A percentile compares a stretch with the other conserved stretches of the same genome.
Evolutionary conservation across 2,797 vertebrate genomes (phyloP).

Genomic region (Hippocampus kuda): DNA sequence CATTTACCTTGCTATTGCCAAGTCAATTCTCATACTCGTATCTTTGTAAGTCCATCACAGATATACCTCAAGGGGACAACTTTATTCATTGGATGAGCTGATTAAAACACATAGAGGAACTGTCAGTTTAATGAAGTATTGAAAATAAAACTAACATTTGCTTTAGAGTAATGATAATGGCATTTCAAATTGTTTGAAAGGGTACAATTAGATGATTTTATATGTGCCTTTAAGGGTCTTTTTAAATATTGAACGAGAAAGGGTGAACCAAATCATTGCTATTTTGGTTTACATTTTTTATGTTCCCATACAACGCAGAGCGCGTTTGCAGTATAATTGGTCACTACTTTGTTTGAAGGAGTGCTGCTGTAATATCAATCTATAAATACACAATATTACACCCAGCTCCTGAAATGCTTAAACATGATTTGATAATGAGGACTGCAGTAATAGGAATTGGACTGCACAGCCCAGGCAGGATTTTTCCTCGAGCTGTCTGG

Average conservation of each 20-base stretch:
- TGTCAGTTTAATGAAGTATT: slow-evolving; percentile 26
- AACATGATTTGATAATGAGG: slow-evolving; percentile 11
- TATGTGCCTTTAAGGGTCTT: slow-evolving; percentile 32
- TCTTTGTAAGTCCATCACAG: slow-evolving; percentile 9
- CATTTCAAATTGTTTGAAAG: slow-evolving; percentile 20
- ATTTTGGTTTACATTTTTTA: neutral
- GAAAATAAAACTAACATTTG: slow-evolving; percentile 30
- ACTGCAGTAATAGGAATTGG: slow-evolving; percentile 1
- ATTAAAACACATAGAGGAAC: slow-evolving; percentile 34
- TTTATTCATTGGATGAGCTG: slow-evolving; percentile 19
- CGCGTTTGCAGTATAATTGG: neutral
- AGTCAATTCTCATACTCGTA: neutral
- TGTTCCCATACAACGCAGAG: neutral
- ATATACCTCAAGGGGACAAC: slow-evolving; percentile 18
- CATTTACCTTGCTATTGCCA: neutral
- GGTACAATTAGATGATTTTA: slow-evolving; percentile 27
- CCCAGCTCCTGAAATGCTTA: neutral
- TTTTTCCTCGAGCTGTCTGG: slow-evolving; percentile 15
- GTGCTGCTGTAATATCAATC: neutral
- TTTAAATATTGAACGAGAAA: slow-evolving; percentile 9
- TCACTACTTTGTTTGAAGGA: neutral
- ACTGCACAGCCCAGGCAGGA: slow-evolving; percentile 1
- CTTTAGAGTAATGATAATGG: slow-evolving; percentile 29
- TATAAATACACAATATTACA: neutral
- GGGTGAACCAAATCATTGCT: neutral